phyloP scores from a whole-genome alignment of 2,113 vertebrate species.

The Rhagologus leucostigma region DNA sequence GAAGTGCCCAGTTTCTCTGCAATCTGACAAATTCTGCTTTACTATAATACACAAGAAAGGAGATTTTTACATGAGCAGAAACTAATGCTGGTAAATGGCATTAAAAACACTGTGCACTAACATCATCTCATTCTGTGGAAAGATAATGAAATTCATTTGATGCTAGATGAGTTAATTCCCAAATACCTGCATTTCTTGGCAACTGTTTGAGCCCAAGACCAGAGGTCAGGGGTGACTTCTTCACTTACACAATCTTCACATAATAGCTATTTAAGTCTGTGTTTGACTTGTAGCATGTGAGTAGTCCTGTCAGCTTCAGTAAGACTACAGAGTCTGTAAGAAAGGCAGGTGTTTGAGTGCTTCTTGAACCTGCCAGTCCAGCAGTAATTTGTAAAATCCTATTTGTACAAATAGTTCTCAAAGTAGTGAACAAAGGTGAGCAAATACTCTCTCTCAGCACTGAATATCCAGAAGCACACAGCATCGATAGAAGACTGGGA shows the following conservation, averaged over 20 bases:
- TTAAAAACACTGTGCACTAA: neutral
- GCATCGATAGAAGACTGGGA: neutral
- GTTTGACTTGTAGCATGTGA: neutral
- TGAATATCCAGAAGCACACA: neutral
- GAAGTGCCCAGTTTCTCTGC: neutral
- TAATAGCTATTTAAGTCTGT: neutral
- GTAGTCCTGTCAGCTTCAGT: neutral
- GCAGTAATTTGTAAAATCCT: conserved; percentile 4
- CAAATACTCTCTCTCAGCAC: neutral
- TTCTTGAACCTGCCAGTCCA: neutral
- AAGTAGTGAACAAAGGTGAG: neutral
- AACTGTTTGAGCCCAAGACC: neutral
- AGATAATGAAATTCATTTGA: conserved; percentile 23
- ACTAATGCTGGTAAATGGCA: neutral
- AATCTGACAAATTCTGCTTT: conserved; percentile 6
- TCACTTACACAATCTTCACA: neutral
- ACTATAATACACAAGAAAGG: neutral
- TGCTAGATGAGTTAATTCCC: conserved; percentile 3
- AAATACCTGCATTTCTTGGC: neutral
- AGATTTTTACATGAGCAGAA: neutral
- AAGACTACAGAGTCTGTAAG: neutral
- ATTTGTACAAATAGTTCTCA: neutral
- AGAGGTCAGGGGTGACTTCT: neutral
- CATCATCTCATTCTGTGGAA: neutral
- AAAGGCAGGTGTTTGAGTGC: neutral